A percentile compares a stretch with the other conserved stretches of the same genome.
These are phyloP conservation scores for Lapara coniferarum DNA, from an alignment of 2,888 invertebrate species.

Conservation along the genomic window DNA sequence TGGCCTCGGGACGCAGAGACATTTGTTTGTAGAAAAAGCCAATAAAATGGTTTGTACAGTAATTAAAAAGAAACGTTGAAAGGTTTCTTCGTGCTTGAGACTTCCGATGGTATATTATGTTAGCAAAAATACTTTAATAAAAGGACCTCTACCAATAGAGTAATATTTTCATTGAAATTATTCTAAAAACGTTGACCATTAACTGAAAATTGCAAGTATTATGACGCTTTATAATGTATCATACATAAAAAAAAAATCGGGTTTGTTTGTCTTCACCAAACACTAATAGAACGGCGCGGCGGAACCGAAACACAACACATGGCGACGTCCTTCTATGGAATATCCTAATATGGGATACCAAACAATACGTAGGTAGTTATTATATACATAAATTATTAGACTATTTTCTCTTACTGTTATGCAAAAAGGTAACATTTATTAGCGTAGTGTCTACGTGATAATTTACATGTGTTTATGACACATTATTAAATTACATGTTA, in stretches of 20 bases:
- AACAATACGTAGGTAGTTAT: background rate
- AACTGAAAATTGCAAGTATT: too few relatives aligned
- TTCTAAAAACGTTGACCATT: too few relatives aligned
- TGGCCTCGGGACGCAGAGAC: constrained; percentile 56
- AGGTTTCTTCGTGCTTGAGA: constrained; percentile 11
- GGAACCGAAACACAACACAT: background rate
- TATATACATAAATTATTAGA: background rate
- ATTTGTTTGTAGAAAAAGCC: constrained; percentile 32
- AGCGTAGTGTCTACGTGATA: background rate
- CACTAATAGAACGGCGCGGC: background rate
- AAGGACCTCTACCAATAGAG: too few relatives aligned
- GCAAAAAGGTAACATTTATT: background rate
- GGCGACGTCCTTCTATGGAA: background rate
- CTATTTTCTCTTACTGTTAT: background rate
- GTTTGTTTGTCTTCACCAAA: background rate
- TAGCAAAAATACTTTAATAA: background rate
- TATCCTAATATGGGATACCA: constrained; percentile 1
- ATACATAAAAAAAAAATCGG: background rate
- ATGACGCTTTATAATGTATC: too few relatives aligned
- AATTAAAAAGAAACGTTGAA: constrained; percentile 12
- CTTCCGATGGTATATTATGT: background rate
- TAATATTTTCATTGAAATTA: background rate
- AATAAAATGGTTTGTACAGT: constrained; percentile 11
- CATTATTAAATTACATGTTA: background rate
- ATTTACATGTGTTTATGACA: background rate